A percentile compares a stretch with the other conserved stretches of the same genome.
Conservation (phyloP, 2,888 invertebrate species). For the Argyresthia albistria region DNA sequence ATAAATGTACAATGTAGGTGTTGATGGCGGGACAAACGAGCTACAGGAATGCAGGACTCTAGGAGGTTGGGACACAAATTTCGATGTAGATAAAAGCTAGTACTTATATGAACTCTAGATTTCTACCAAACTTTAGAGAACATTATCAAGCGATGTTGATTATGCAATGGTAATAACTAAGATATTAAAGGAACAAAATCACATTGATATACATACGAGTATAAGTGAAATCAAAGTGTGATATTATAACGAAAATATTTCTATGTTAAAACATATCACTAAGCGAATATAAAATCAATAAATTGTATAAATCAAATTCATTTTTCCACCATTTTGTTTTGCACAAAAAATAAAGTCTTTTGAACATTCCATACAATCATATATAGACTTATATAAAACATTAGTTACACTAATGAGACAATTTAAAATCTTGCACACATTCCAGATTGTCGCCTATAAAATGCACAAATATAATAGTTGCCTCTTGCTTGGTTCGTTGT, state of each 20-base stretch:
- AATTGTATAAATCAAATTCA: slow-evolving; percentile 23
- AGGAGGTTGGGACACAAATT: not conserved
- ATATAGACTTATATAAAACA: slow-evolving; percentile 36
- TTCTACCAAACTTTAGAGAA: slow-evolving; percentile 24
- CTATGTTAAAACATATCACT: slow-evolving; percentile 47
- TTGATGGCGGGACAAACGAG: too few species aligned
- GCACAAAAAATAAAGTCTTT: slow-evolving; percentile 41
- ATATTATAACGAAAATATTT: slow-evolving; percentile 3
- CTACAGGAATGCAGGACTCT: too few species aligned
- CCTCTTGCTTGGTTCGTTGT: slow-evolving; percentile 6
- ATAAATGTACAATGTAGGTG: too few species aligned
- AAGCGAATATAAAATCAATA: slow-evolving; percentile 42
- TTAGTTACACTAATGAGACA: slow-evolving; percentile 52
- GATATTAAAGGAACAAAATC: slow-evolving; percentile 63
- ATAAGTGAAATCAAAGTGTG: slow-evolving; percentile 4
- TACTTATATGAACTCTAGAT: not conserved
- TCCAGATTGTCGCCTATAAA: slow-evolving; percentile 27
- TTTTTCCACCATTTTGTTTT: slow-evolving; percentile 31
- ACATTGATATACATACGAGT: slow-evolving; percentile 26
- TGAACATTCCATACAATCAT: slow-evolving; percentile 43
- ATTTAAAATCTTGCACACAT: slow-evolving; percentile 30
- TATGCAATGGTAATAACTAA: slow-evolving; percentile 22
- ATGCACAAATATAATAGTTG: slow-evolving; percentile 14
- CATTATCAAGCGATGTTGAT: slow-evolving; percentile 34
- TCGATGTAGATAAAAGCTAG: not conserved